These are phyloP conservation scores for Enteromius anoplus DNA, from an alignment of 2,797 vertebrate species.

Conservation along the genomic window DNA sequence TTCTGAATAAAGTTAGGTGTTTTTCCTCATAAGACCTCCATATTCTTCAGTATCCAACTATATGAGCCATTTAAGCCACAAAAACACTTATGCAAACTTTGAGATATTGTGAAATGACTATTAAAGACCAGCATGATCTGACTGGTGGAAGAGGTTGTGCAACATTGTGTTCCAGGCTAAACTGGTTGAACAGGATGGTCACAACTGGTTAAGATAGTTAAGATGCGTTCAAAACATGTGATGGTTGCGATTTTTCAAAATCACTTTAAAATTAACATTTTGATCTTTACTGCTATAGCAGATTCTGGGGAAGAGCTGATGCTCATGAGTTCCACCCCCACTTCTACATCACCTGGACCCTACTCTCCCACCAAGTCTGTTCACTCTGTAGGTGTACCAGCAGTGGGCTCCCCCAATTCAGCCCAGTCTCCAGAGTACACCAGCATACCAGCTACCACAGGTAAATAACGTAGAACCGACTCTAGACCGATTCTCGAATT, in stretches of 20 bases:
- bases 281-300: constrained; percentile 65
- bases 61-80: background rate
- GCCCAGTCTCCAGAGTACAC: constrained; percentile 90
- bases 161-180: background rate
- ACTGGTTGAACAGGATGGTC: background rate
- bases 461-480: constrained; percentile 64
- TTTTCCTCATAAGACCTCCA: background rate
- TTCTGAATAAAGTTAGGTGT: background rate
- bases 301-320: constrained; percentile 86
- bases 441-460: constrained; percentile 83
- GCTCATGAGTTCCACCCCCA: constrained; percentile 82
- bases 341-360: constrained; percentile 85
- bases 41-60: background rate
- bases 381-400: constrained; percentile 84
- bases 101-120: background rate
- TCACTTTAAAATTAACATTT: background rate
- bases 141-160: background rate
- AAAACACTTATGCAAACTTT: background rate
- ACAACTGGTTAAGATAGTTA: background rate
- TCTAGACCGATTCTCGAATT: background rate
- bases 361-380: constrained; percentile 92
- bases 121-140: background rate
- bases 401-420: constrained; percentile 84
- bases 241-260: background rate
- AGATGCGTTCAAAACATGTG: background rate